Evolutionary conservation across 2,888 invertebrate species (phyloP).

Genomic region (Tachystola acroxantha): DNA sequence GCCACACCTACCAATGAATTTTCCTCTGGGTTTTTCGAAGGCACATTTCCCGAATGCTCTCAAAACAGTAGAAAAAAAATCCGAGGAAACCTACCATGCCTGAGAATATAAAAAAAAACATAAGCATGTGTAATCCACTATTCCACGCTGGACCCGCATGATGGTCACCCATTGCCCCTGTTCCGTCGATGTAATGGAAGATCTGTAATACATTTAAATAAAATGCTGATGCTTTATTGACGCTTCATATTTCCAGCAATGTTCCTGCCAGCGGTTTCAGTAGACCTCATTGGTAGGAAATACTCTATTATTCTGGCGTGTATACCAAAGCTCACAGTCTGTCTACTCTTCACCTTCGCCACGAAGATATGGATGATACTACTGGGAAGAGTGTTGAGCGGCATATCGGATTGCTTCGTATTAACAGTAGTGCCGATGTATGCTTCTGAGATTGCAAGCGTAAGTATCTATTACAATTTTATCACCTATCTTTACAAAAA

Average conservation of each 20-base stretch:
- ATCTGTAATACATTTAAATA: too few relatives aligned
- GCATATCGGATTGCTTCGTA: conserved; percentile 14
- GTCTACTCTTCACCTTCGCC: conserved; percentile 21
- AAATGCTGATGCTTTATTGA: too few relatives aligned
- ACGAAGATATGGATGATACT: conserved; percentile 30
- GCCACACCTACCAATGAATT: too few relatives aligned
- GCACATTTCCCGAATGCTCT: too few relatives aligned
- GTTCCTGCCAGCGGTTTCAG: conserved; percentile 19
- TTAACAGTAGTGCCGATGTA: conserved; percentile 25
- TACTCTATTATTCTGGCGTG: conserved; percentile 12
- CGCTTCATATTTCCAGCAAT: conserved; percentile 21
- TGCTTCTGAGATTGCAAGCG: conserved; percentile 30
- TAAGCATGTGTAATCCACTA: too few relatives aligned
- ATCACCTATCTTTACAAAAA: neutral
- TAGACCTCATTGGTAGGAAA: conserved; percentile 22
- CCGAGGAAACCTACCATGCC: too few relatives aligned
- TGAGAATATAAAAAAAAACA: too few relatives aligned
- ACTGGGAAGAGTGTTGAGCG: conserved; percentile 18
- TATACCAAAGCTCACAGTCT: conserved; percentile 20
- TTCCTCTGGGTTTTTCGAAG: too few relatives aligned
- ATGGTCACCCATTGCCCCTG: too few relatives aligned
- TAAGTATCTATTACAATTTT: conserved; percentile 16
- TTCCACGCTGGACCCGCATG: too few relatives aligned
- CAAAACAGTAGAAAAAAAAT: too few relatives aligned
- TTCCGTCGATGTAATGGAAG: too few relatives aligned